These are phyloP conservation scores for Apamea sordens DNA, from an alignment of 2,888 invertebrate species.

Conservation along the genomic window DNA sequence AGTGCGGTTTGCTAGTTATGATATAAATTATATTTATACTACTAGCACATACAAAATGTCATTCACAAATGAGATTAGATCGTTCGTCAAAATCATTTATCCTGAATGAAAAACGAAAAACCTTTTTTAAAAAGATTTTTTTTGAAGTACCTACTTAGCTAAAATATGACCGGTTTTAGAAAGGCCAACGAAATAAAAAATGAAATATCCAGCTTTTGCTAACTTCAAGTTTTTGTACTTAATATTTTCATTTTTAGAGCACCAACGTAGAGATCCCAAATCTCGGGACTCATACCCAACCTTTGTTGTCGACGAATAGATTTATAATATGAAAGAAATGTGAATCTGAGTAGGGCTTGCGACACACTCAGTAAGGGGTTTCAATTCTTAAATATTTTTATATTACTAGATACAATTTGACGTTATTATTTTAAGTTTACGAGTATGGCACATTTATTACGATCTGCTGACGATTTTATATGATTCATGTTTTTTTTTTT, in stretches of 20 bases:
- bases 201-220: neutral
- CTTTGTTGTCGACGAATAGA: slow-evolving; percentile 58
- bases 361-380: slow-evolving; percentile 6
- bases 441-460: neutral
- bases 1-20: no score
- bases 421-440: slow-evolving; percentile 5
- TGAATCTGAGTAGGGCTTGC: slow-evolving; percentile 24
- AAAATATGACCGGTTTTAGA: neutral
- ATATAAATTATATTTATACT: neutral
- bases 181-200: neutral
- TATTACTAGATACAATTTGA: slow-evolving; percentile 16
- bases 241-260: slow-evolving; percentile 41
- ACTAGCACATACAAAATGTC: neutral
- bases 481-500: no score
- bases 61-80: neutral
- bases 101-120: neutral
- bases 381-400: slow-evolving; percentile 21
- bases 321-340: slow-evolving; percentile 62
- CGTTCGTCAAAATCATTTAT: neutral
- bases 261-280: slow-evolving; percentile 26
- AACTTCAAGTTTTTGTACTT: slow-evolving; percentile 16
- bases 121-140: neutral
- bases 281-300: slow-evolving; percentile 52
- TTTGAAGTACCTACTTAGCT: no score
- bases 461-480: neutral